These are phyloP conservation scores for Chrosomus eos DNA, from an alignment of 2,797 vertebrate species.

Conservation along the genomic window DNA sequence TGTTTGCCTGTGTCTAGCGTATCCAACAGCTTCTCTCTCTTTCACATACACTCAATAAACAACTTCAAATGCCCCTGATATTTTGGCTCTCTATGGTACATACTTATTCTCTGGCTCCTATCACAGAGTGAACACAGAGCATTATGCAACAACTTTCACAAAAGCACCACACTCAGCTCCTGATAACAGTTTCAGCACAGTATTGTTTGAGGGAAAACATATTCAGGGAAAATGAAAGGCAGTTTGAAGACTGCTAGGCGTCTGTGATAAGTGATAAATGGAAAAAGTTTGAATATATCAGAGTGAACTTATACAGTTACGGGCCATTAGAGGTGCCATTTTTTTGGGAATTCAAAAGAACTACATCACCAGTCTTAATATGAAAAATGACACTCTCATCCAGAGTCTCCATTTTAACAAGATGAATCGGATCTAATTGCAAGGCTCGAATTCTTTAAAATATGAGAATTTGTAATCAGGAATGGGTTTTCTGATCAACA, in stretches of 20 bases:
- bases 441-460: not conserved
- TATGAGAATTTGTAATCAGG: not conserved
- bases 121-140: conserved; percentile 8
- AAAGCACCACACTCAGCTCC: conserved; percentile 22
- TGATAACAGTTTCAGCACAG: conserved; percentile 12
- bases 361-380: not conserved
- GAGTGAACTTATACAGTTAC: not conserved
- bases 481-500: not conserved
- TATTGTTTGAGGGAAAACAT: conserved; percentile 21
- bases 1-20: not conserved
- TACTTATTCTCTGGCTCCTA: not conserved
- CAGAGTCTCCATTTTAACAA: not conserved
- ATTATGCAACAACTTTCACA: conserved; percentile 20
- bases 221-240: conserved; percentile 13
- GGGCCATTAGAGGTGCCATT: not conserved
- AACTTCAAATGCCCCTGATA: conserved; percentile 21
- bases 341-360: not conserved
- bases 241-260: not conserved
- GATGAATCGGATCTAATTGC: not conserved
- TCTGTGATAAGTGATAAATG: conserved; percentile 7
- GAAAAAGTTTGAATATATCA: conserved; percentile 8
- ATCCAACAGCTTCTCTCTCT: conserved; percentile 31
- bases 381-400: not conserved
- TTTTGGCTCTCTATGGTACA: not conserved
- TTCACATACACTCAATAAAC: conserved; percentile 12